Evolutionary conservation across 2,888 invertebrate species (phyloP).

Genomic region (Polydrusus pterygomalis): DNA sequence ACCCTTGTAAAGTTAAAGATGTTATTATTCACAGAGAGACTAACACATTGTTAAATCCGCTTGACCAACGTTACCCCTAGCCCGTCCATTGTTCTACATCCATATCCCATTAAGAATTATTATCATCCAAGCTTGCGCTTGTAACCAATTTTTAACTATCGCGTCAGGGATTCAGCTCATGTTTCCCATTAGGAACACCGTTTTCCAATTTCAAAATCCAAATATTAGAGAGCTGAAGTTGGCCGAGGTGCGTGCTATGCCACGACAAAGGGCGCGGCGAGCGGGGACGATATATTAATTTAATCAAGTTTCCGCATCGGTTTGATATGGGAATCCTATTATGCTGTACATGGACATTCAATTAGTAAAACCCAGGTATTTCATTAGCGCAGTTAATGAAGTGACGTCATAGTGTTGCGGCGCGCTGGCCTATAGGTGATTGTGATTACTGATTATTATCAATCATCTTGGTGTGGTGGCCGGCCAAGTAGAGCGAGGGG

Average conservation of each 20-base stretch:
- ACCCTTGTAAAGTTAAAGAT: neutral
- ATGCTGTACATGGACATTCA: constrained; percentile 72
- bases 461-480: constrained; percentile 66
- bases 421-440: constrained; percentile 62
- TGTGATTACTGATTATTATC: constrained; percentile 72
- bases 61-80: neutral
- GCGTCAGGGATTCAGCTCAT: constrained; percentile 36
- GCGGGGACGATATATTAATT: constrained; percentile 63
- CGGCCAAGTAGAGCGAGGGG: constrained; percentile 23
- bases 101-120: constrained; percentile 44
- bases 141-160: constrained; percentile 46
- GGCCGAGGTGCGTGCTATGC: constrained; percentile 24
- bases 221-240: constrained; percentile 47
- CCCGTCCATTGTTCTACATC: constrained; percentile 6
- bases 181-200: constrained; percentile 49
- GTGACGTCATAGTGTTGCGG: constrained; percentile 67
- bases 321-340: constrained; percentile 71
- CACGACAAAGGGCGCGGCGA: constrained; percentile 17
- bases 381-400: constrained; percentile 72
- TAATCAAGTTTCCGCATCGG: constrained; percentile 66
- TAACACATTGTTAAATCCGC: neutral
- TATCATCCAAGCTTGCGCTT: constrained; percentile 42
- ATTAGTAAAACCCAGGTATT: constrained; percentile 72
- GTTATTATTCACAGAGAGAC: too few relatives aligned
- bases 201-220: constrained; percentile 55